Conservation (phyloP, 2,113 vertebrate genomes). For the Pungitius pungitius region DNA sequence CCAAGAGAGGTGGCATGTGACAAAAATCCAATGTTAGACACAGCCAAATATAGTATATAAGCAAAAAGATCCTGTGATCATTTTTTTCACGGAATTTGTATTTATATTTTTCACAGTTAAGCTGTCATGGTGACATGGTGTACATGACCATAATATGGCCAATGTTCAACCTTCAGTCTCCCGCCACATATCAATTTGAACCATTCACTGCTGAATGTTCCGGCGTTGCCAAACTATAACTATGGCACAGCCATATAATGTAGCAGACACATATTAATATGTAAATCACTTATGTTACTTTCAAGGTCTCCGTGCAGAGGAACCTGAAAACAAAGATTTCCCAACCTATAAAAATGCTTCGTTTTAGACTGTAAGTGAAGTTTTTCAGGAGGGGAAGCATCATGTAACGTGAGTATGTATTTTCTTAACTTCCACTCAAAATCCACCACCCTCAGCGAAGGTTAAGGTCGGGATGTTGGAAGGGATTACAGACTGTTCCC, state of each 20-base stretch:
- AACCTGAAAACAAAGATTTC: not conserved
- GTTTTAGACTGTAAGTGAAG: not conserved
- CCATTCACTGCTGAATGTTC: slow-evolving; percentile 1
- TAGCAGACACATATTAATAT: not conserved
- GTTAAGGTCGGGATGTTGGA: slow-evolving; percentile 49
- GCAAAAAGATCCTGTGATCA: slow-evolving; percentile 1
- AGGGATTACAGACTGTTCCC: slow-evolving; percentile 47
- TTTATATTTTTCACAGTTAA: slow-evolving; percentile 12
- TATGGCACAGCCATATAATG: not conserved
- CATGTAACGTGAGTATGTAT: slow-evolving; percentile 21
- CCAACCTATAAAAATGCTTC: not conserved
- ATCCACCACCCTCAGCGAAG: slow-evolving; percentile 29
- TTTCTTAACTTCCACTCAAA: slow-evolving; percentile 37
- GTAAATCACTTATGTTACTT: not conserved
- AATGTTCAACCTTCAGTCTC: not conserved
- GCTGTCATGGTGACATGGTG: not conserved
- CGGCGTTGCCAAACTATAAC: not conserved
- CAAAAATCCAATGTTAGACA: not conserved
- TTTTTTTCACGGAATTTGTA: slow-evolving; percentile 8
- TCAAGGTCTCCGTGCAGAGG: not conserved
- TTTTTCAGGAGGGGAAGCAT: not conserved
- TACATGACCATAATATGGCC: slow-evolving; percentile 1
- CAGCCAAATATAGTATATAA: not conserved
- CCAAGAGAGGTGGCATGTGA: not conserved
- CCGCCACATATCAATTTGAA: not conserved